Evolutionary conservation across 2,888 invertebrate genomes (phyloP).

Genomic region (Ophraella communa): DNA sequence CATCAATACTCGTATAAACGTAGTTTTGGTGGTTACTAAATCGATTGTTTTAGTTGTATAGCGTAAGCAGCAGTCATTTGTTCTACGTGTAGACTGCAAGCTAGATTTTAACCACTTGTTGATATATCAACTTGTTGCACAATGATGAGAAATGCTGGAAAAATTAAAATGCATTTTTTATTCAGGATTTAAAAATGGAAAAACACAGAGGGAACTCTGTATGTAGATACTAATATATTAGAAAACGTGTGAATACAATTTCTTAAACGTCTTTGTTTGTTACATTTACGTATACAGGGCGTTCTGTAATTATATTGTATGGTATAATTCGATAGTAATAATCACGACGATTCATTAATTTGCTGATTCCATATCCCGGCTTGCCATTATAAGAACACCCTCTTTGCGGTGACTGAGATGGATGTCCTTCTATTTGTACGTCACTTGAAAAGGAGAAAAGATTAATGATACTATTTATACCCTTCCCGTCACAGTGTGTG

Average conservation of each 20-base stretch:
- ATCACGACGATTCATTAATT: neutral
- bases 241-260: no score
- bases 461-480: constrained; percentile 37
- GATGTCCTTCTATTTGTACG: constrained; percentile 27
- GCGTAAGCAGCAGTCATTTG: no score
- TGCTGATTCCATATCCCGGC: neutral
- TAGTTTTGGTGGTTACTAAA: no score
- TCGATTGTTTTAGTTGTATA: no score
- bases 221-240: no score
- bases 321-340: no score
- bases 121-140: neutral
- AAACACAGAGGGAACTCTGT: no score
- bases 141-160: neutral
- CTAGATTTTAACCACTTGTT: neutral
- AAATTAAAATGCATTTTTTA: neutral
- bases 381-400: constrained; percentile 5
- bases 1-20: neutral
- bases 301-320: no score
- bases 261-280: no score
- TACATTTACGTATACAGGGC: no score
- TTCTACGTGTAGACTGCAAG: no score
- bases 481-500: constrained; percentile 27
- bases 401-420: constrained; percentile 13
- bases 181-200: no score
- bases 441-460: constrained; percentile 28